Evolutionary conservation across 2,797 vertebrate genomes (phyloP), one percentile per base, ranked within the genome.

Genomic region (Perdix hodgsoniae): DNA sequence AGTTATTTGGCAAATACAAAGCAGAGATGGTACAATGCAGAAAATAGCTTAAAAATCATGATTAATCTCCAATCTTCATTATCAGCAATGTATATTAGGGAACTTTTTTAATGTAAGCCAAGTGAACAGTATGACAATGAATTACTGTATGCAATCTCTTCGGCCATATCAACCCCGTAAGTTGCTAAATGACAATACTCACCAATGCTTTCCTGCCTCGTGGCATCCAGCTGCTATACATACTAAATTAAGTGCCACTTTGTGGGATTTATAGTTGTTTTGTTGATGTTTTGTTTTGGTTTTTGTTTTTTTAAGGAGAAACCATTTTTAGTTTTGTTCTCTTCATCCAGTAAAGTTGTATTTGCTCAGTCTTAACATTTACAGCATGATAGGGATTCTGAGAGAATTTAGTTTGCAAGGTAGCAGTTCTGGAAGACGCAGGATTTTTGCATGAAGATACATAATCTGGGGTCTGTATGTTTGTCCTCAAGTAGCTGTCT

Each of bases 31-130:
- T 89, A 15, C 6, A 47, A 35, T 35, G 65, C 22, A 83, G 52
- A 63, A 39, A 65, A 35, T 27, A 72, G 29, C 14, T n/a, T 3
- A 24, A 83, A 70, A 63, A 9, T 13, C 14, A 3, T 0, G 0
- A 17, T 45, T 61, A 31, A 23, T 82, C 11, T 59, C 52, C 52
- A 64, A 13, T 33, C 29, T 72, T 49, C 54, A 79, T 47, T 21
- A 17, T 12, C 64, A 44, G 44, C 26, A 49, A 63, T 64, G 35
- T 23, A 2, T 44, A 9, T 63, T 50, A 31, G 37, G 31, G 21
- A 61, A 6, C 17, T 61, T 47, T 11, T 31, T 29, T 49, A 8
- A 14, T 44, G 37, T 39, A 15, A 60, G 35, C n/a, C 24, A 54
- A 74, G 37, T 19, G 29, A 49, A 23, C 31, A 33, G 33, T 52